These are phyloP conservation scores for Athetis lepigone DNA, from an alignment of 2,888 invertebrate species.

Conservation along the genomic window DNA sequence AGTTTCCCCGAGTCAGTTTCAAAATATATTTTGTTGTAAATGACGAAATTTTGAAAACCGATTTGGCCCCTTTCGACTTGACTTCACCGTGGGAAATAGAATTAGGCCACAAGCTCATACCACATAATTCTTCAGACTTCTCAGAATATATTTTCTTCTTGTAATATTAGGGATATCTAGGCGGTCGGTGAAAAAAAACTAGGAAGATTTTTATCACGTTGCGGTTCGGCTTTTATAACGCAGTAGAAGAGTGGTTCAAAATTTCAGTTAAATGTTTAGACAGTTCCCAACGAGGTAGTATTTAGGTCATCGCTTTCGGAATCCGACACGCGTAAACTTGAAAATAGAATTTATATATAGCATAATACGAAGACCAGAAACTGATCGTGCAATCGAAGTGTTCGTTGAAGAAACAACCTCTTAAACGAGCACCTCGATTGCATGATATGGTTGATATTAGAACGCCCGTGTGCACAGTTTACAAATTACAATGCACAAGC, in stretches of 20 bases:
- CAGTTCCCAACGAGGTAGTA: slow-evolving; percentile 75
- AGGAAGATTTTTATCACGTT: slow-evolving; percentile 24
- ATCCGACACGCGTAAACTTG: slow-evolving; percentile 84
- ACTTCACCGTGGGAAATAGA: slow-evolving; percentile 33
- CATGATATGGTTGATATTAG: slow-evolving; percentile 29
- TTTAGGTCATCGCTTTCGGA: slow-evolving; percentile 84
- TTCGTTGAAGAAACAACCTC: too few species aligned
- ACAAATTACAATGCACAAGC: slow-evolving; percentile 36
- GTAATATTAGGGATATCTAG: slow-evolving; percentile 10
- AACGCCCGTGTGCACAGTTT: slow-evolving; percentile 17
- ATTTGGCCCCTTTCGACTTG: slow-evolving; percentile 26
- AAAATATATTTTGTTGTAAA: slow-evolving; percentile 55
- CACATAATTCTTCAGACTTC: slow-evolving; percentile 11
- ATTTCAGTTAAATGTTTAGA: slow-evolving; percentile 75
- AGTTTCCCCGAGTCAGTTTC: slow-evolving; percentile 56
- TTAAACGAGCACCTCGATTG: slow-evolving; percentile 47
- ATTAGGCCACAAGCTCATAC: slow-evolving; percentile 37
- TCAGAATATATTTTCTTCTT: slow-evolving; percentile 5
- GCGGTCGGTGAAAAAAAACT: slow-evolving; percentile 28
- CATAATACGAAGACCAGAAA: slow-evolving; percentile 71
- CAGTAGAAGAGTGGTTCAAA: slow-evolving; percentile 59
- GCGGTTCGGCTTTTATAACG: slow-evolving; percentile 26
- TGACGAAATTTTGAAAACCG: slow-evolving; percentile 61
- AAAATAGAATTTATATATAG: slow-evolving; percentile 86
- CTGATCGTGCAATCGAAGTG: slow-evolving; percentile 61